Evolutionary conservation across 2,113 vertebrate species (phyloP).

Genomic region (Podiceps cristatus): DNA sequence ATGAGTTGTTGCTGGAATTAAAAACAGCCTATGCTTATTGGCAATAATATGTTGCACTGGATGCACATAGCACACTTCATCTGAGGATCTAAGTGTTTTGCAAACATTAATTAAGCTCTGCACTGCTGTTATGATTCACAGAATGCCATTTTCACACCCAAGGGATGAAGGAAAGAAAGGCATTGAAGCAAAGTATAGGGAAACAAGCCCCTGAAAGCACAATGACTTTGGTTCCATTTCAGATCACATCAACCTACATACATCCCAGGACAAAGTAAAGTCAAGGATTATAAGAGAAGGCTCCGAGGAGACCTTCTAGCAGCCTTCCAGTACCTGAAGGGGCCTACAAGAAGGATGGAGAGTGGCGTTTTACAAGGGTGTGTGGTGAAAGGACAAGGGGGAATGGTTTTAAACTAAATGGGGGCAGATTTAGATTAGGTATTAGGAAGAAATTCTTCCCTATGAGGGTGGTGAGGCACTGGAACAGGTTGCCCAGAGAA

Average conservation of each 20-base stretch:
- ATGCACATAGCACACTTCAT: constrained; percentile 23
- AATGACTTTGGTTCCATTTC: background rate
- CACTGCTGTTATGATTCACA: constrained; percentile 44
- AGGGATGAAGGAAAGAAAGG: constrained; percentile 26
- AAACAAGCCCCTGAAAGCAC: constrained; percentile 39
- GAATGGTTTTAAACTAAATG: no score
- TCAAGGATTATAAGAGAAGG: background rate
- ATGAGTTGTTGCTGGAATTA: background rate
- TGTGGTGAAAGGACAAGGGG: no score
- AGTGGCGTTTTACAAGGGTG: no score
- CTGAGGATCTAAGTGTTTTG: constrained; percentile 46
- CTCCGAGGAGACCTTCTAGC: no score
- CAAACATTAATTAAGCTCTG: constrained; percentile 68
- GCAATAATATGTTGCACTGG: background rate
- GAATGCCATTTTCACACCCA: constrained; percentile 61
- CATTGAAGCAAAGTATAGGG: background rate
- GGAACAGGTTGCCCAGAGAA: no score
- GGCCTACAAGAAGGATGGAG: no score
- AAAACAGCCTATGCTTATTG: constrained; percentile 10
- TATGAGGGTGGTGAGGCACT: no score
- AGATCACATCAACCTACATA: background rate
- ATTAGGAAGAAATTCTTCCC: no score
- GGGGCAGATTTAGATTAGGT: no score
- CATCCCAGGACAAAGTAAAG: background rate
- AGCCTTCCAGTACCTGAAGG: no score